Base-by-base conservation (phyloP, 1,140 invertebrate species). In the Zaprionus capensis region DNA sequence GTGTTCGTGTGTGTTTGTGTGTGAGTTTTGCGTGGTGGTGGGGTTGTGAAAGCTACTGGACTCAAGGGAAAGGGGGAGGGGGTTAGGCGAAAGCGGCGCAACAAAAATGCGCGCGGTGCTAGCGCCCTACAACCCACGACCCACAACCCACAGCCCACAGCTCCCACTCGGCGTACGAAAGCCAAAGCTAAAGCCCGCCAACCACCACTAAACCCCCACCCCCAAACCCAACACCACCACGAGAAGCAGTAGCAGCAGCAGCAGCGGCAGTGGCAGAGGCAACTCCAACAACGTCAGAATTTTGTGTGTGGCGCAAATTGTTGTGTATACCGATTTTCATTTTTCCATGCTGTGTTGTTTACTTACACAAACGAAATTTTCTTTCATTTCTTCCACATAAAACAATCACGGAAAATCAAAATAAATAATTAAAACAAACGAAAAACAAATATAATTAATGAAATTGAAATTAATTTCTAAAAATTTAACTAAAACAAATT, bases 271-370 rank as follows among this genome's bases (percentile, higher is more conserved):
- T 49, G 41, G 24, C 69, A 58, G 34, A 76, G 46, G 49, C 73
- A 76, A 71, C 73, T 71, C 72, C 68, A 71, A 71, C 61, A 76
- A 71, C 75, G 75, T 77, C 75, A 77, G 75, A 77, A 76, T 76
- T 66, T 76, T 76, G 73, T 83, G 82, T 87, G 84, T 90, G 85
- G 81, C 85, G 86, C 85, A 90, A 90, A 90, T 90, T 90, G 86
- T 90, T 90, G 85, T 90, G 85, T 90, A 90, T 90, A 90, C 85
- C 81, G 85, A 90, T 90, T 90, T 90, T 90, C 85, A 85, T 90
- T 90, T 90, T 90, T 88, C 85, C 86, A 88, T 88, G 84, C 84
- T 88, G 84, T 88, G 84, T 88, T 90, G 85, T 90, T 90, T 90
- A 90, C 85, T 90, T 91, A 90, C 85, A 90, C 85, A 85, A 73